Conservation (phyloP, 2,888 invertebrate species). For the Drosophila buzzatii region DNA sequence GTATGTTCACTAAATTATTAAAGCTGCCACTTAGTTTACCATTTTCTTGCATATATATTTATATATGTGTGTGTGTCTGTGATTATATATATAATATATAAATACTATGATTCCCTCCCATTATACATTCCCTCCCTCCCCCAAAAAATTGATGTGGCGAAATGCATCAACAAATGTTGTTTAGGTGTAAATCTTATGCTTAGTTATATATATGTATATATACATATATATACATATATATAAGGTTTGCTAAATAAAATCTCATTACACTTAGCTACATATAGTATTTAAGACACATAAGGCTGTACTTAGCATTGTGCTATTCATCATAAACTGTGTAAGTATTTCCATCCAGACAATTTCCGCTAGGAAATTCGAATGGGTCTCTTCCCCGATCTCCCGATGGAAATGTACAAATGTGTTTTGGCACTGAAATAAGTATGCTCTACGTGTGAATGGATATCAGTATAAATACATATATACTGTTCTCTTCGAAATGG, state of each 20-base stretch:
- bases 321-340: constrained; percentile 51
- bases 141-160: constrained; percentile 19
- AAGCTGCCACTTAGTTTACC: constrained; percentile 84
- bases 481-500: constrained; percentile 1
- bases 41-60: constrained; percentile 51
- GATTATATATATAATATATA: constrained; percentile 26
- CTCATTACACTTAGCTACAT: constrained; percentile 77
- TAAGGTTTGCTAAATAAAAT: constrained; percentile 66
- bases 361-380: constrained; percentile 2
- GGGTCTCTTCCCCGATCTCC: constrained; percentile 18
- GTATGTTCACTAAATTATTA: constrained; percentile 81
- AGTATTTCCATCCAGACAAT: constrained; percentile 20
- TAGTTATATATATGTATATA: constrained; percentile 51
- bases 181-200: constrained; percentile 57
- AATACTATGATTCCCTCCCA: constrained; percentile 33
- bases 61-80: constrained; percentile 3
- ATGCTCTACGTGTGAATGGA: constrained; percentile 27
- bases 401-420: constrained; percentile 69
- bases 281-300: constrained; percentile 85
- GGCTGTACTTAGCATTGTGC: constrained; percentile 83
- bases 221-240: constrained; percentile 35
- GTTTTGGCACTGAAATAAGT: constrained; percentile 58
- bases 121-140: neutral
- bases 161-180: constrained; percentile 45
- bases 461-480: constrained; percentile 10